These are phyloP conservation scores for Gastrophysa polygoni DNA, from an alignment of 2,888 invertebrate genomes.

Conservation along the genomic window DNA sequence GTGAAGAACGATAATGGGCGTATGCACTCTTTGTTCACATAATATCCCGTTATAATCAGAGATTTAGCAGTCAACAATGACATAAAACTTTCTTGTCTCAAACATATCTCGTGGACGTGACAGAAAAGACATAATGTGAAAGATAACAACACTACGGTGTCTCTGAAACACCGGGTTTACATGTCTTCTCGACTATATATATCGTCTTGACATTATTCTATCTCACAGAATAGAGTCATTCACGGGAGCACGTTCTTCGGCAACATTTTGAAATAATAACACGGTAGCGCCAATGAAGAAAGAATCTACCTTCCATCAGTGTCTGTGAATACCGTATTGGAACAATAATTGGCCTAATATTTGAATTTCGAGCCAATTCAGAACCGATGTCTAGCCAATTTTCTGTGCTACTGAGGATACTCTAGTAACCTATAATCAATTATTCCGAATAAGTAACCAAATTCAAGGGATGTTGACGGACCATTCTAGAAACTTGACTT, in stretches of 20 bases:
- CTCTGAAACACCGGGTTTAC: conserved; percentile 18
- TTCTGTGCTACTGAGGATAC: no score
- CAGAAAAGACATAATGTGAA: conserved; percentile 50
- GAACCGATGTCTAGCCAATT: no score
- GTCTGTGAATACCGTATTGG: no score
- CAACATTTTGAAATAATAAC: conserved; percentile 22
- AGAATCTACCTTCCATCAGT: not conserved
- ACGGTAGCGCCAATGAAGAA: conserved; percentile 16
- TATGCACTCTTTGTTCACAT: conserved; percentile 34
- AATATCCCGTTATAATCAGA: conserved; percentile 44
- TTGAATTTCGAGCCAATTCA: no score
- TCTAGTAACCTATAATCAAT: no score
- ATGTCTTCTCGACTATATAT: conserved; percentile 17
- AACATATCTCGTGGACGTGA: conserved; percentile 51
- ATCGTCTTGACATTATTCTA: conserved; percentile 9
- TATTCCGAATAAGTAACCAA: no score
- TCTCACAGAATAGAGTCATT: conserved; percentile 21
- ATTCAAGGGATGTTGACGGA: no score
- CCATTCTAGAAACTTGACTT: no score
- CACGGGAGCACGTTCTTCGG: conserved; percentile 10
- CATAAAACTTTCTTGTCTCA: conserved; percentile 44
- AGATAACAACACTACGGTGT: conserved; percentile 42
- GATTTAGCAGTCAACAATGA: conserved; percentile 42
- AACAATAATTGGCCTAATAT: no score
- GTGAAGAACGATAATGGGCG: conserved; percentile 42